These are phyloP conservation scores for Hyphantria cunea DNA, from an alignment of 1,140 invertebrate species.

Conservation along the genomic window DNA sequence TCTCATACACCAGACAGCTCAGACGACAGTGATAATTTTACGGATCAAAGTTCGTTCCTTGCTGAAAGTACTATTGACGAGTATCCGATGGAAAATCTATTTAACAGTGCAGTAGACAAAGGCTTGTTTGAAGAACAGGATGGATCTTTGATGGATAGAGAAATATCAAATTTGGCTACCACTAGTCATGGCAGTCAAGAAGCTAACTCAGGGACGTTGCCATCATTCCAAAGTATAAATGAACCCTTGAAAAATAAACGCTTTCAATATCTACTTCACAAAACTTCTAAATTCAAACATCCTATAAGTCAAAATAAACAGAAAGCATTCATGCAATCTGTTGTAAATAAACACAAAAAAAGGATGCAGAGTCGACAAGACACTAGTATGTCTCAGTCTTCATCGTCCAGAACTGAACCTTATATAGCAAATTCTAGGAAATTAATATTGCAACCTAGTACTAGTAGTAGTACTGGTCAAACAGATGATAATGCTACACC, in stretches of 20 bases:
- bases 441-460: conserved; percentile 48
- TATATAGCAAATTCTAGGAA: conserved; percentile 60
- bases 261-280: conserved; percentile 79
- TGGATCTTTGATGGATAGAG: conserved; percentile 73
- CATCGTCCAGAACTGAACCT: conserved; percentile 70
- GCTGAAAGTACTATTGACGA: conserved; percentile 76
- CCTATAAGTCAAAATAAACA: conserved; percentile 78
- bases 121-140: conserved; percentile 73
- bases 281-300: conserved; percentile 79
- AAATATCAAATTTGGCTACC: conserved; percentile 75
- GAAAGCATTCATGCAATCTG: conserved; percentile 78
- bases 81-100: conserved; percentile 76
- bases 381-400: conserved; percentile 60
- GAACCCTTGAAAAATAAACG: conserved; percentile 77
- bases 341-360: conserved; percentile 80
- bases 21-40: conserved; percentile 72
- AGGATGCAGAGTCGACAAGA: conserved; percentile 61
- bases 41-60: conserved; percentile 74
- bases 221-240: conserved; percentile 74
- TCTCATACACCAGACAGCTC: conserved; percentile 65
- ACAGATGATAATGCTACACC: conserved; percentile 59
- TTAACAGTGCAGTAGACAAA: conserved; percentile 76
- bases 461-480: conserved; percentile 45
- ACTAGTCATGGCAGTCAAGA: conserved; percentile 69
- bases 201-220: conserved; percentile 55